phyloP scores from a whole-genome alignment of 2,888 invertebrate species.

The Polylopha cassiicola region DNA sequence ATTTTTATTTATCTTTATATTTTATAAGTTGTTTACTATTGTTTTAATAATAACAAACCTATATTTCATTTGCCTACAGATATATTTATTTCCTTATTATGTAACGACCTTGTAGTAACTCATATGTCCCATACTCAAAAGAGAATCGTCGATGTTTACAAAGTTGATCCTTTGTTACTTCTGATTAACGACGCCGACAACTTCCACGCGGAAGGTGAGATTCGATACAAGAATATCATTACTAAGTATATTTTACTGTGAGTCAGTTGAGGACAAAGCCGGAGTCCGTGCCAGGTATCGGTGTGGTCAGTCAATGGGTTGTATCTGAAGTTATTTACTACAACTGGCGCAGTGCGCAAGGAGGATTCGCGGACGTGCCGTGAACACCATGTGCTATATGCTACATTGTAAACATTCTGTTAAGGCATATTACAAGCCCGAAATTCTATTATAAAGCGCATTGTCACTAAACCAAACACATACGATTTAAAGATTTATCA shows the following conservation, averaged over 20 bases:
- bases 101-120: background rate
- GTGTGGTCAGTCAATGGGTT: conserved; percentile 17
- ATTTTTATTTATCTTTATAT: no score
- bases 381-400: conserved; percentile 42
- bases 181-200: background rate
- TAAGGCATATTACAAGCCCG: conserved; percentile 30
- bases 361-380: conserved; percentile 35
- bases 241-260: conserved; percentile 3
- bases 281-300: no score
- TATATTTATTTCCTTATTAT: no score
- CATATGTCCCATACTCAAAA: background rate
- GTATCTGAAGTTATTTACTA: conserved; percentile 42
- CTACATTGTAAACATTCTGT: conserved; percentile 53
- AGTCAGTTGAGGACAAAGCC: conserved; percentile 1
- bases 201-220: conserved; percentile 12
- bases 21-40: no score
- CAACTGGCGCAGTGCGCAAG: conserved; percentile 52
- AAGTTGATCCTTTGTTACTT: background rate
- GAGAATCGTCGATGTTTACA: conserved; percentile 1
- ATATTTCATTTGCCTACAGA: no score
- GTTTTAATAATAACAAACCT: no score
- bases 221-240: conserved; percentile 13
- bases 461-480: conserved; percentile 24
- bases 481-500: conserved; percentile 34
- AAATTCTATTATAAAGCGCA: conserved; percentile 34